phyloP scores from a whole-genome alignment of 2,888 invertebrate genomes.

The Cosmopolites sordidus region DNA sequence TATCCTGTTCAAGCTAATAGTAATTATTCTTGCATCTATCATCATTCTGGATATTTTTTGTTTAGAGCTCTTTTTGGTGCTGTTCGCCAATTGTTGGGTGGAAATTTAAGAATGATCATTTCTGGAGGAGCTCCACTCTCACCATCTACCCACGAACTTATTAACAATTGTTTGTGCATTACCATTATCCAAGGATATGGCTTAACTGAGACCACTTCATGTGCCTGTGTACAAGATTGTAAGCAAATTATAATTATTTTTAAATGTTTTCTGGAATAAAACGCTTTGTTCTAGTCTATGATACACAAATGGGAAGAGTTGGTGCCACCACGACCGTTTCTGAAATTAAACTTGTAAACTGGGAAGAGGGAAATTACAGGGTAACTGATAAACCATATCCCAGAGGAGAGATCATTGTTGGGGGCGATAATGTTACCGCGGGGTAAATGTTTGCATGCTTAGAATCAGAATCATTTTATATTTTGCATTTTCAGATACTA shows the following conservation, averaged over 20 bases:
- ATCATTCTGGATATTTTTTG: too few species aligned
- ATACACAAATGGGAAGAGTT: slow-evolving; percentile 67
- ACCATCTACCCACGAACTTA: slow-evolving; percentile 92
- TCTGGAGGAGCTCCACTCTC: slow-evolving; percentile 94
- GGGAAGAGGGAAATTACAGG: slow-evolving; percentile 92
- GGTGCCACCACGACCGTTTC: slow-evolving; percentile 83
- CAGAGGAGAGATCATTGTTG: slow-evolving; percentile 70
- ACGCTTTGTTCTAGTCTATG: slow-evolving; percentile 44
- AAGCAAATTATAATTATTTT: too few species aligned
- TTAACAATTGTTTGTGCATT: slow-evolving; percentile 85
- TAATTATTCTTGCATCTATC: not conserved
- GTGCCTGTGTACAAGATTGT: slow-evolving; percentile 82
- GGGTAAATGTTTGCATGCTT: slow-evolving; percentile 50
- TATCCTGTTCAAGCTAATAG: too few species aligned
- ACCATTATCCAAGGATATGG: slow-evolving; percentile 93
- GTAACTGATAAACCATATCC: slow-evolving; percentile 82
- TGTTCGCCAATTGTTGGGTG: slow-evolving; percentile 69
- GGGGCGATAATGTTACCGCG: slow-evolving; percentile 83
- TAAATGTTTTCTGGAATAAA: too few species aligned
- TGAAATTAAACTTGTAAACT: slow-evolving; percentile 81
- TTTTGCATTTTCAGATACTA: slow-evolving; percentile 61
- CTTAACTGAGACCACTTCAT: slow-evolving; percentile 93
- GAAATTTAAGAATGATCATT: slow-evolving; percentile 81
- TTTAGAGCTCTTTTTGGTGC: slow-evolving; percentile 57
- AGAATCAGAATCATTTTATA: not conserved